These are phyloP conservation scores for Meandrina meandrites DNA, from an alignment of 92 coral and sea anemone species.

Conservation along the genomic window DNA sequence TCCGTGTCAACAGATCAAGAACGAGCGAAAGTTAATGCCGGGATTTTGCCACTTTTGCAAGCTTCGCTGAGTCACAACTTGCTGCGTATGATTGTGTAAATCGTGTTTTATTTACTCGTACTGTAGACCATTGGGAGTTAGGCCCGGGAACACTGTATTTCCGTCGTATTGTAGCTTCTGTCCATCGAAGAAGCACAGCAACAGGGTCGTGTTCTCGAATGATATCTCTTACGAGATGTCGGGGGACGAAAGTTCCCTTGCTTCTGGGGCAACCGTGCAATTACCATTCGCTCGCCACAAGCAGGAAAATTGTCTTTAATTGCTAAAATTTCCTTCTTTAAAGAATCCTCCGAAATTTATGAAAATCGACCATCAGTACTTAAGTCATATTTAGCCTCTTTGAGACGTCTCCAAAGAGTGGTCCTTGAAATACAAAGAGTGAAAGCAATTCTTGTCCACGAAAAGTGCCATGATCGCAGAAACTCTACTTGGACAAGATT, in stretches of 20 bases:
- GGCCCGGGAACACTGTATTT: conserved; percentile 47
- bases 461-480: conserved; percentile 40
- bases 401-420: conserved; percentile 38
- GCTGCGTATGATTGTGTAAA: no score
- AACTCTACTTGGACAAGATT: conserved; percentile 37
- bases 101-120: no score
- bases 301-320: conserved; percentile 31
- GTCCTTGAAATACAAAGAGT: conserved; percentile 32
- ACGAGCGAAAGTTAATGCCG: no score
- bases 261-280: conserved; percentile 36
- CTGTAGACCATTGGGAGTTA: no score
- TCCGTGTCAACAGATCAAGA: no score
- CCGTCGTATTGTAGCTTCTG: conserved; percentile 13
- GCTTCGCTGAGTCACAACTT: no score
- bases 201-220: conserved; percentile 30
- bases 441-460: conserved; percentile 45
- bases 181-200: conserved; percentile 35
- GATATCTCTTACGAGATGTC: conserved; percentile 27
- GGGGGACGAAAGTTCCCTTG: conserved; percentile 30
- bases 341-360: conserved; percentile 4
- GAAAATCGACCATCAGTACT: not conserved
- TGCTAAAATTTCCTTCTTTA: not conserved
- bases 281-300: conserved; percentile 33
- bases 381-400: conserved; percentile 24
- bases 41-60: no score